phyloP scores from a whole-genome alignment of 1,140 invertebrate species.

The Eumaeus atala region DNA sequence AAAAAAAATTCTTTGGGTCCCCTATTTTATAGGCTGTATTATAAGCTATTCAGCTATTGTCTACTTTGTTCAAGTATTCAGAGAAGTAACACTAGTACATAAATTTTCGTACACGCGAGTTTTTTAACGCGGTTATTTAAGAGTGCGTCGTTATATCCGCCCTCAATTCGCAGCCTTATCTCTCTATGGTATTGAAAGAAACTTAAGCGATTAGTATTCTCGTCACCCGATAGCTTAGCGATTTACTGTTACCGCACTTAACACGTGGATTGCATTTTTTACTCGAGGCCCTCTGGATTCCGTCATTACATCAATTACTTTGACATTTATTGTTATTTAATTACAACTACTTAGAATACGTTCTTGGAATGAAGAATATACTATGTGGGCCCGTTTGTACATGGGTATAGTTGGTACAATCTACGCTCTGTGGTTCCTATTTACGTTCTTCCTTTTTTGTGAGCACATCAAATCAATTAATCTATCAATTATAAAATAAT shows the following conservation, averaged over 20 bases:
- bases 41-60: too few relatives aligned
- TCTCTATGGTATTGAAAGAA: not conserved
- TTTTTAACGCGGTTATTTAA: too few relatives aligned
- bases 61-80: too few relatives aligned
- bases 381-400: not conserved
- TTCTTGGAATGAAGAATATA: not conserved
- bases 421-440: too few relatives aligned
- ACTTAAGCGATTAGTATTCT: constrained; percentile 5
- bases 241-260: constrained; percentile 8
- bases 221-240: constrained; percentile 6
- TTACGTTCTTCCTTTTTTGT: not conserved
- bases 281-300: not conserved
- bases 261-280: constrained; percentile 10
- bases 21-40: too few relatives aligned
- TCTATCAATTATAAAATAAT: too few relatives aligned
- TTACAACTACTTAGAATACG: not conserved
- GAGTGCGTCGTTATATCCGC: not conserved
- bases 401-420: not conserved
- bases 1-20: too few relatives aligned
- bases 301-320: constrained; percentile 3
- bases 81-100: too few relatives aligned
- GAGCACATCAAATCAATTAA: too few relatives aligned
- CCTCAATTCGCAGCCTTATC: constrained; percentile 1
- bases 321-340: constrained; percentile 6
- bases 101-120: too few relatives aligned